phyloP scores from a whole-genome alignment of 1,140 invertebrate species.

The Reticulitermes speratus region DNA sequence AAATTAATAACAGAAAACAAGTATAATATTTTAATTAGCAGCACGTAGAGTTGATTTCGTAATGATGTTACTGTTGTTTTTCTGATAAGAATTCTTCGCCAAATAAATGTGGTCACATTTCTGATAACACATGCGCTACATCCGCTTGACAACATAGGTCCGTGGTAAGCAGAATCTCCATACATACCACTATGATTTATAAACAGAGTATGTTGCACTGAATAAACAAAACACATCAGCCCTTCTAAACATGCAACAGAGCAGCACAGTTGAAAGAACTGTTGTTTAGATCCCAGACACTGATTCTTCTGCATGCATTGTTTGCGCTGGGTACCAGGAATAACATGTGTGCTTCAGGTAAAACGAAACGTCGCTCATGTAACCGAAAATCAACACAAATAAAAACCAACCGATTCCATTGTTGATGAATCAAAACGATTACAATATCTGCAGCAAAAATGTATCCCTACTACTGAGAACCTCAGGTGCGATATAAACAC shows the following conservation, averaged over 20 bases:
- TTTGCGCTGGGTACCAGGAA: background rate
- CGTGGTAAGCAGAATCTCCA: background rate
- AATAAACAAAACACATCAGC: background rate
- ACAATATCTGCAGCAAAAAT: too few relatives aligned
- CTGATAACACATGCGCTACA: background rate
- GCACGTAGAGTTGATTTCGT: background rate
- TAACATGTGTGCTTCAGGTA: background rate
- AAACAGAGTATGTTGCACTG: background rate
- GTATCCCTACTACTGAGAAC: too few relatives aligned
- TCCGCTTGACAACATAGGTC: background rate
- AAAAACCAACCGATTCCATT: background rate
- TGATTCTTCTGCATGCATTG: background rate
- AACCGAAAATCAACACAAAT: background rate
- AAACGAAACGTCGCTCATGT: background rate
- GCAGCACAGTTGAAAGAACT: background rate
- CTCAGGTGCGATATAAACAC: too few relatives aligned
- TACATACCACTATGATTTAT: background rate
- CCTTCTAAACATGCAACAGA: background rate
- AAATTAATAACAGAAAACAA: background rate
- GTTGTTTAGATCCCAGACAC: too few relatives aligned
- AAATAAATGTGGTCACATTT: background rate
- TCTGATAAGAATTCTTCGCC: background rate
- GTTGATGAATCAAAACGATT: background rate
- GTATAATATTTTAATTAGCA: background rate
- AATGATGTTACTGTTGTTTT: background rate